Conservation (phyloP, 2,888 invertebrate species). For the Diarsia brunnea region DNA sequence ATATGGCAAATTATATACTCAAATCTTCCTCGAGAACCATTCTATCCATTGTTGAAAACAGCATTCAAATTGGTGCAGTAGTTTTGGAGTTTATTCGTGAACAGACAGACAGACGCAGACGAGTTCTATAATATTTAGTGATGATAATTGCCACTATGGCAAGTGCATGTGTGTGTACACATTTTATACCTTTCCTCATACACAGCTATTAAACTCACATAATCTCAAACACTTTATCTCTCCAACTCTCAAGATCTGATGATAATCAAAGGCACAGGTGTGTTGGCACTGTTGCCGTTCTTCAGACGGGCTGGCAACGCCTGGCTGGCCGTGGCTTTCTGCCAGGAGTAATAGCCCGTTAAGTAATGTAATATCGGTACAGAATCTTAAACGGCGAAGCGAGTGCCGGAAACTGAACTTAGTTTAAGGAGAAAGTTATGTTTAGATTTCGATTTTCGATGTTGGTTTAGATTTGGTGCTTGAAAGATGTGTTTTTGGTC, state of each 20-base stretch:
- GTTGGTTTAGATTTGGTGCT: background rate
- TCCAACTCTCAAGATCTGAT: slow-evolving; percentile 25
- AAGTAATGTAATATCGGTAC: slow-evolving; percentile 43
- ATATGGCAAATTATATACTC: too few species aligned
- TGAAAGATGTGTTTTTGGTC: background rate
- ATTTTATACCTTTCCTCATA: background rate
- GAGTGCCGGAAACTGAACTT: slow-evolving; percentile 12
- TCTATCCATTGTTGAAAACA: too few species aligned
- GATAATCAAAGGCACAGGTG: slow-evolving; percentile 56
- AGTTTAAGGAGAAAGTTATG: background rate
- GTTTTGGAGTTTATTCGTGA: too few species aligned
- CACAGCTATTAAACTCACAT: slow-evolving; percentile 36
- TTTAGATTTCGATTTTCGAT: background rate
- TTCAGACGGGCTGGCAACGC: slow-evolving; percentile 37
- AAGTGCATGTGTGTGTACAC: background rate
- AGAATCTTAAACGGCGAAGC: slow-evolving; percentile 27
- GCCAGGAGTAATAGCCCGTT: slow-evolving; percentile 57
- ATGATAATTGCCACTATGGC: too few species aligned
- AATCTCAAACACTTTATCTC: slow-evolving; percentile 1
- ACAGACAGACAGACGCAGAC: too few species aligned
- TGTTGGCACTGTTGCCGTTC: slow-evolving; percentile 53
- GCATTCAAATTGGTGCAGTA: too few species aligned
- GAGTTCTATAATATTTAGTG: too few species aligned
- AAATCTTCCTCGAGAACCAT: too few species aligned
- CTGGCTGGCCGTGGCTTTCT: slow-evolving; percentile 45